Percentiles rank a stretch among this genome's conserved stretches.
These are phyloP conservation scores for Umimayanthus chanpuru DNA, from an alignment of 92 coral and sea anemone species.

Conservation along the genomic window DNA sequence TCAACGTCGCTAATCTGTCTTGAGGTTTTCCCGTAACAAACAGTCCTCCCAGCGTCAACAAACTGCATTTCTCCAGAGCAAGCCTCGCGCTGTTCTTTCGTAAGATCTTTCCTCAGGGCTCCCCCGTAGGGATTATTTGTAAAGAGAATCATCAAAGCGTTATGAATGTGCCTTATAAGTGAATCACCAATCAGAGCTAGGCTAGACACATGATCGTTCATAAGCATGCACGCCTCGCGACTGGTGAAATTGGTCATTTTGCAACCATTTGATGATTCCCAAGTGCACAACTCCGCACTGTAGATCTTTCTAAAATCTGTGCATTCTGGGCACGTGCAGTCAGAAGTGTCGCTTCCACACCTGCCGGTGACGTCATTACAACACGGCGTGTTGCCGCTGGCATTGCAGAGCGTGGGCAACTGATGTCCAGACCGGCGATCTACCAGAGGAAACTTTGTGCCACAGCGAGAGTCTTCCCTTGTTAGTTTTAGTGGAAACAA, in stretches of 20 bases:
- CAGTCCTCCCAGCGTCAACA: conserved; percentile 59
- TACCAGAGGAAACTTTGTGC: conserved; percentile 51
- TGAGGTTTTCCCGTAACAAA: conserved; percentile 45
- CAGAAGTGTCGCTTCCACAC: not conserved
- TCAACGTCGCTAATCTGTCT: not conserved
- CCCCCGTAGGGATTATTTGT: too few relatives aligned
- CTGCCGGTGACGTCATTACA: not conserved
- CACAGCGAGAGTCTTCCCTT: conserved; percentile 46
- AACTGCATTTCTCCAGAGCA: conserved; percentile 44
- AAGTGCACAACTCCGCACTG: conserved; percentile 36
- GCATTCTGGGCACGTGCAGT: conserved; percentile 21
- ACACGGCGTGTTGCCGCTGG: not conserved
- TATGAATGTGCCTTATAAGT: too few relatives aligned
- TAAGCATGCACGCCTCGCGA: too few relatives aligned
- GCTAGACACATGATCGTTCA: too few relatives aligned
- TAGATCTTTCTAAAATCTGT: conserved; percentile 62
- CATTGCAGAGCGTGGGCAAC: too few relatives aligned
- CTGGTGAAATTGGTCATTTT: conserved; percentile 21
- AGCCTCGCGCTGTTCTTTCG: conserved; percentile 11
- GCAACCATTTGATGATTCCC: too few relatives aligned
- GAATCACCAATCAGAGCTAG: too few relatives aligned
- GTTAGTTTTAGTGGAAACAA: conserved; percentile 42
- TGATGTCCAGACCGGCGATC: conserved; percentile 56
- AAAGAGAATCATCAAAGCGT: too few relatives aligned
- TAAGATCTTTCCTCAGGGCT: too few relatives aligned